Conservation (phyloP, 23 tunicate genomes). For the Trididemnum clinides region DNA sequence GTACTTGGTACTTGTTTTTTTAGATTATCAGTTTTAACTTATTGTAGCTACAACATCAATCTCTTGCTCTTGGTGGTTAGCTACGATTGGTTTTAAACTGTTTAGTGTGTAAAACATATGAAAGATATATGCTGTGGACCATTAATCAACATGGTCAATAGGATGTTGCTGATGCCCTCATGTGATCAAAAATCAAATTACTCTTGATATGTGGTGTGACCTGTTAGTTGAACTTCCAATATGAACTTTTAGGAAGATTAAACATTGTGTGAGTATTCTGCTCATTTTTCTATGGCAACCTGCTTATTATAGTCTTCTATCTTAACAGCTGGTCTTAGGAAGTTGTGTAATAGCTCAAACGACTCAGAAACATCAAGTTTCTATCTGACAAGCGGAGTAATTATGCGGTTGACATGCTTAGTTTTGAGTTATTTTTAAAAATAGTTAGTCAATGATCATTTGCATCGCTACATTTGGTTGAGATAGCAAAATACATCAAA, state of each 20-base stretch:
- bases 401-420: background rate
- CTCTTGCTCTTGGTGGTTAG: no score
- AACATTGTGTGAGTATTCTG: background rate
- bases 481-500: no score
- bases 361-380: slow-evolving; percentile 17
- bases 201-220: background rate
- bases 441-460: background rate
- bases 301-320: background rate
- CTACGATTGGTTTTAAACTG: no score
- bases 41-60: no score
- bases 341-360: background rate
- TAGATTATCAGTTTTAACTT: background rate
- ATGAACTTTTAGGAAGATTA: background rate
- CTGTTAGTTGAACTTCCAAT: background rate
- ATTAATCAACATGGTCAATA: no score
- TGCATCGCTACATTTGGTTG: no score
- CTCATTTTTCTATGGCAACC: background rate
- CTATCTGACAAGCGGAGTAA: background rate
- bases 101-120: no score
- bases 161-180: background rate
- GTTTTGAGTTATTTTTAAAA: background rate
- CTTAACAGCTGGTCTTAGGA: background rate
- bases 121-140: no score
- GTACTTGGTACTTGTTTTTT: background rate
- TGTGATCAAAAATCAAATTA: background rate